phyloP scores from a whole-genome alignment of 2,888 invertebrate species.

The Anoplius nigerrimus region DNA sequence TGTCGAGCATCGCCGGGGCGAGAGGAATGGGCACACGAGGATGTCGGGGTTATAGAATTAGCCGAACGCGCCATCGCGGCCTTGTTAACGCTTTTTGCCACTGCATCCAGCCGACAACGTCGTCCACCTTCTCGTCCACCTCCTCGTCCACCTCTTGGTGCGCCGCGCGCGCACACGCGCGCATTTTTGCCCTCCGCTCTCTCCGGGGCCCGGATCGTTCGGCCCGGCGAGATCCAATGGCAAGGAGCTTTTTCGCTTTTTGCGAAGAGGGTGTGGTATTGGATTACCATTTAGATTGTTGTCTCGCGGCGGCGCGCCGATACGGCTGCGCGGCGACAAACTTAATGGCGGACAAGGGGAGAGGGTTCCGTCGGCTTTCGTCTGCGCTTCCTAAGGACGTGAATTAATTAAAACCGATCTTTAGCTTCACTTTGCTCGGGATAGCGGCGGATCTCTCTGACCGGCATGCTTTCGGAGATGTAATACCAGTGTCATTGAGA shows the following conservation, averaged over 20 bases:
- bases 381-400: too few species aligned
- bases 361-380: neutral
- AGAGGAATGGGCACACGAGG: slow-evolving; percentile 15
- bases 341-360: slow-evolving; percentile 3
- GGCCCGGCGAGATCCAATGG: slow-evolving; percentile 14
- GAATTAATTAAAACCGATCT: too few species aligned
- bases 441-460: too few species aligned
- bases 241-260: slow-evolving; percentile 67
- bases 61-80: slow-evolving; percentile 45
- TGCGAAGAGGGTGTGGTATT: slow-evolving; percentile 70
- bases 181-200: slow-evolving; percentile 38
- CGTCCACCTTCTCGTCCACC: too few species aligned
- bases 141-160: too few species aligned
- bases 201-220: slow-evolving; percentile 1
- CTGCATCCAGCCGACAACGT: slow-evolving; percentile 2
- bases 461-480: too few species aligned
- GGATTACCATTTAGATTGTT: slow-evolving; percentile 74
- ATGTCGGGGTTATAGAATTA: slow-evolving; percentile 46
- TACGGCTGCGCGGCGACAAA: slow-evolving; percentile 30
- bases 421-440: too few species aligned
- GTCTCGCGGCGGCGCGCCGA: slow-evolving; percentile 40
- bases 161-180: slow-evolving; percentile 4
- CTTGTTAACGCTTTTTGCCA: slow-evolving; percentile 67
- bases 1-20: neutral
- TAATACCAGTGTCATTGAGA: too few species aligned